Evolutionary conservation across 2,888 invertebrate genomes (phyloP).

Genomic region (Lissocephala sabroskyi): DNA sequence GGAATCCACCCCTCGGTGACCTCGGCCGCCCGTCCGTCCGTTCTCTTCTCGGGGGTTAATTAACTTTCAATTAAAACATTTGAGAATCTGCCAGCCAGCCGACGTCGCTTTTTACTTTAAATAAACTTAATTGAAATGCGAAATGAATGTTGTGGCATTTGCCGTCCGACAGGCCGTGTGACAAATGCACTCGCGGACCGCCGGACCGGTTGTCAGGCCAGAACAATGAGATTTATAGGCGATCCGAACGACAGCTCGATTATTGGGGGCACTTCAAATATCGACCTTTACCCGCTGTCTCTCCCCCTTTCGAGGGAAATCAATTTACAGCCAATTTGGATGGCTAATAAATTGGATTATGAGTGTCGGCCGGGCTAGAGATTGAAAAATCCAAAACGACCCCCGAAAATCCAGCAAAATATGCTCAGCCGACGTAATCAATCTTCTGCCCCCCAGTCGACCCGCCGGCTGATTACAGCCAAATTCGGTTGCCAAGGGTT

Average conservation of each 20-base stretch:
- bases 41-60: conserved; percentile 10
- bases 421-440: too few relatives aligned
- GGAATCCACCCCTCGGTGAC: neutral
- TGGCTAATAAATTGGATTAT: conserved; percentile 58
- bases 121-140: conserved; percentile 26
- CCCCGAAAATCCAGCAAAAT: conserved; percentile 12
- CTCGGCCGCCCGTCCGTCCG: neutral
- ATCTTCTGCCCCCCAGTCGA: too few relatives aligned
- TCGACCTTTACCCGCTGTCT: conserved; percentile 5
- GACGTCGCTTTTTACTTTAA: neutral
- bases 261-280: neutral
- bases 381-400: conserved; percentile 34
- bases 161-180: conserved; percentile 33
- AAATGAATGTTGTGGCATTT: conserved; percentile 54
- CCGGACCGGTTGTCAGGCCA: too few relatives aligned
- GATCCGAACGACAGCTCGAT: too few relatives aligned
- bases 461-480: too few relatives aligned
- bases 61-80: conserved; percentile 34
- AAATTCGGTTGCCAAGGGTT: too few relatives aligned
- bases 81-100: conserved; percentile 1
- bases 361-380: too few relatives aligned
- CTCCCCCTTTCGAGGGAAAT: conserved; percentile 34
- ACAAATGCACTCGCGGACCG: conserved; percentile 15
- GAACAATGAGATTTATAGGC: too few relatives aligned
- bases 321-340: conserved; percentile 55